Base-by-base conservation (phyloP, 2,113 vertebrate genomes). In the Turdus rufiventris region DNA sequence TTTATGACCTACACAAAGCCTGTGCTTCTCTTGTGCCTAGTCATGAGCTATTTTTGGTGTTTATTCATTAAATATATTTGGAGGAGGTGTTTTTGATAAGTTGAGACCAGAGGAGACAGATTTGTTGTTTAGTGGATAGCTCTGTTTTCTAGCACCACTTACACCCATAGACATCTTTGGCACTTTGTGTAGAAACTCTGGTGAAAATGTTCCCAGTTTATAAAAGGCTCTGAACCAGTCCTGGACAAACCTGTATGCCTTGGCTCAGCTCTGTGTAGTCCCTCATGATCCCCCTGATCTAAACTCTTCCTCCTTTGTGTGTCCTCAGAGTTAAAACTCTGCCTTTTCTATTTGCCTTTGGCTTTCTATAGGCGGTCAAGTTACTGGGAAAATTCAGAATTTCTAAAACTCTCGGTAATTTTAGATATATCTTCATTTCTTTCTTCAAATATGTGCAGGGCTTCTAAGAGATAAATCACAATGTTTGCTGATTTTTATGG, bases 31-130 rank as follows among this genome's bases (percentile, higher is more conserved):
- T 62, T 34, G 29, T 34, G 25, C 61, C 63, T 33, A 33, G 29
- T 28, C 20, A 16, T 29, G 61, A 31, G 16, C 20, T 25, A 14
- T n/a, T 56, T n/a, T n/a, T 51, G 51, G 67, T 43, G 21, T 38
- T 80, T 51, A 58, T 33, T 33, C 38, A n/a, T 40, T 13, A 53
- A 45, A 25, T 34, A 20, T 25, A 29, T 45, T 60, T 47, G 20
- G 47, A 54, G 15, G 21, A 72, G n/a, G 14, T 54, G 26, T 2
- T 18, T 68, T 29, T 43, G 57, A 8, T 66, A 48, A 76, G 26
- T 29, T 0, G 0, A 75, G 77, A 48, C 62, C 38, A 56, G 48
- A 81, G 65, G 31, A 77, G 38, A 9, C 7, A n/a, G 31, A 12
- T 34, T 7, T 54, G n/a, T 18, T 60, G 14, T 73, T 73, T 36